Evolutionary conservation across 2,888 invertebrate genomes (phyloP).

Genomic region (Meiosimyza platycephala): DNA sequence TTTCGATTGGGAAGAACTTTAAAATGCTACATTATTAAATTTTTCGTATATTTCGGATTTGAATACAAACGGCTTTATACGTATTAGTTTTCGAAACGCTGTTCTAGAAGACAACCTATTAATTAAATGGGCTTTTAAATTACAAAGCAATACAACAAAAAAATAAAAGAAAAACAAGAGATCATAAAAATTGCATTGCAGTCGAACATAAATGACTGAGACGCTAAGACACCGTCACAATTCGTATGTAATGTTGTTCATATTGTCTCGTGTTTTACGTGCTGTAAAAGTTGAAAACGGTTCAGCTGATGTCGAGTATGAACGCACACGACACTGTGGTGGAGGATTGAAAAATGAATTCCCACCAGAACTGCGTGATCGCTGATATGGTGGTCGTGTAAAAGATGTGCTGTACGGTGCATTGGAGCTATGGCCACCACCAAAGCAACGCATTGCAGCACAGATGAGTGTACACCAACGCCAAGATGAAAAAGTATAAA

Average conservation of each 20-base stretch:
- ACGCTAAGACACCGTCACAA: constrained; percentile 64
- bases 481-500: constrained; percentile 64
- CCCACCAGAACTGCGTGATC: constrained; percentile 47
- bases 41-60: neutral
- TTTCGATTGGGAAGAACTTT: constrained; percentile 26
- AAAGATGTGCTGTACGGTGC: constrained; percentile 61
- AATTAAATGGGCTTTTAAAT: neutral
- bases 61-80: constrained; percentile 1
- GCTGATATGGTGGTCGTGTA: constrained; percentile 53
- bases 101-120: constrained; percentile 1
- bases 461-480: constrained; percentile 66
- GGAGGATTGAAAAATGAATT: constrained; percentile 4
- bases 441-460: constrained; percentile 67
- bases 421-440: constrained; percentile 56
- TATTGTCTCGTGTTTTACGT: constrained; percentile 64
- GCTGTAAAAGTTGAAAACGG: constrained; percentile 63
- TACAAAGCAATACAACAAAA: neutral
- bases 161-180: constrained; percentile 45
- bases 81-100: neutral
- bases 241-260: constrained; percentile 66
- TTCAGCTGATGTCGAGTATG: constrained; percentile 57
- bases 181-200: constrained; percentile 48
- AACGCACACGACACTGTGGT: constrained; percentile 56
- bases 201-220: constrained; percentile 4
- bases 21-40: constrained; percentile 9